Percentiles rank a stretch among this genome's conserved stretches.
Evolutionary conservation across 2,113 vertebrate species (phyloP).

Genomic region (Tringa solitaria): DNA sequence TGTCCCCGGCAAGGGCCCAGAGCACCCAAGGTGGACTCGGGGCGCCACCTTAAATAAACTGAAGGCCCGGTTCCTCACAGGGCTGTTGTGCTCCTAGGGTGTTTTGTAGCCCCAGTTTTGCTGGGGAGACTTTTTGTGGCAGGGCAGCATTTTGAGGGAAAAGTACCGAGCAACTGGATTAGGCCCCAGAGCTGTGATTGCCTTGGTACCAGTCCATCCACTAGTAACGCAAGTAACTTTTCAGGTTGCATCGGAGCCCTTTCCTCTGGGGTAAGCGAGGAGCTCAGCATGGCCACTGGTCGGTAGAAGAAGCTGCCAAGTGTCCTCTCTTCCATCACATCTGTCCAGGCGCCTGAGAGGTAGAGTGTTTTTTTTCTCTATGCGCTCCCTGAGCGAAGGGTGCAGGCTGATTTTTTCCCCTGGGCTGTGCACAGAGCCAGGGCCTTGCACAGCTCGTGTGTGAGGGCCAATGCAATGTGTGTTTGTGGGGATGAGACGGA

Average conservation of each 20-base stretch:
- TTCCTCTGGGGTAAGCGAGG: background rate
- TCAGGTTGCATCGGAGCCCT: fast-evolving
- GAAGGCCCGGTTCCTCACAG: fast-evolving
- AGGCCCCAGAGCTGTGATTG: fast-evolving
- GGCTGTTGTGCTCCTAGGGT: fast-evolving
- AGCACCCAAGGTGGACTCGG: fast-evolving
- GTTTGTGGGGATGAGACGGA: fast-evolving
- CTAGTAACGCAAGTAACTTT: background rate
- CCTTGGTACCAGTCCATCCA: background rate
- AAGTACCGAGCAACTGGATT: fast-evolving
- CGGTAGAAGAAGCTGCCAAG: background rate
- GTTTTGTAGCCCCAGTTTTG: background rate
- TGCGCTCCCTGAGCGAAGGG: fast-evolving
- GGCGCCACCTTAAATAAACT: fast-evolving
- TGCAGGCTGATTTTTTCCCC: fast-evolving
- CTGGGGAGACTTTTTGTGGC: background rate
- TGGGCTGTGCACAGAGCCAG: background rate
- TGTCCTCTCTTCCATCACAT: fast-evolving
- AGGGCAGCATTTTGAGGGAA: background rate
- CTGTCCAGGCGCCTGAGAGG: fast-evolving
- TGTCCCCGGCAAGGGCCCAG: fast-evolving
- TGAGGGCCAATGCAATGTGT: fast-evolving
- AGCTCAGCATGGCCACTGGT: background rate
- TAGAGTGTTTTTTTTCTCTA: background rate
- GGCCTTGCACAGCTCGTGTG: background rate